phyloP scores from a whole-genome alignment of 2,888 invertebrate genomes.

The Helicoverpa assulta region DNA sequence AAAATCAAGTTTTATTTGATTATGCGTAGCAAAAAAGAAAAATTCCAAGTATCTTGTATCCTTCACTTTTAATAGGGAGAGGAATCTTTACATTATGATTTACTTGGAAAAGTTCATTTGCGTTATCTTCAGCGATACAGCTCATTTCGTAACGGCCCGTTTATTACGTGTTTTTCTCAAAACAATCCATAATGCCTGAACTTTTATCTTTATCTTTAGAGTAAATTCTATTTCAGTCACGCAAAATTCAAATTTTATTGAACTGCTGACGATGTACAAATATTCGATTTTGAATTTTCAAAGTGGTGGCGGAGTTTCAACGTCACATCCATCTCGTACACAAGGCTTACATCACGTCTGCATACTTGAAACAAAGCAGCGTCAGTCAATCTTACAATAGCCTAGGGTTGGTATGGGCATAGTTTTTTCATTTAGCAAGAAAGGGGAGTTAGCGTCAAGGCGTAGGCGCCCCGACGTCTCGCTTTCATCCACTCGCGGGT shows the following conservation, averaged over 20 bases:
- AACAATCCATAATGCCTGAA: slow-evolving; percentile 30
- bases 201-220: slow-evolving; percentile 32
- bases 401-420: slow-evolving; percentile 78
- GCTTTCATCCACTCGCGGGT: slow-evolving; percentile 87
- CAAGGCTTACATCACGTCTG: slow-evolving; percentile 67
- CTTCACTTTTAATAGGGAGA: slow-evolving; percentile 83
- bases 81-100: slow-evolving; percentile 77
- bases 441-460: slow-evolving; percentile 81
- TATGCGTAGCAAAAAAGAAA: slow-evolving; percentile 84
- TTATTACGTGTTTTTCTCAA: slow-evolving; percentile 39
- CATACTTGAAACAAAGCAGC: slow-evolving; percentile 81
- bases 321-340: slow-evolving; percentile 61
- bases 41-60: slow-evolving; percentile 82
- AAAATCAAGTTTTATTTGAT: slow-evolving; percentile 90
- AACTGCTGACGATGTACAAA: slow-evolving; percentile 39
- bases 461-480: slow-evolving; percentile 82
- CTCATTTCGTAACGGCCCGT: slow-evolving; percentile 41
- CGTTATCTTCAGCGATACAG: slow-evolving; percentile 63
- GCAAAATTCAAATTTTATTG: slow-evolving; percentile 48
- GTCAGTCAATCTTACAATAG: slow-evolving; percentile 85
- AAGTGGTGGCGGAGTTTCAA: slow-evolving; percentile 59
- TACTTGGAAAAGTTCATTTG: slow-evolving; percentile 74
- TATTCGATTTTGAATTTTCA: slow-evolving; percentile 54
- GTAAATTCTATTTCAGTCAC: slow-evolving; percentile 47
- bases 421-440: slow-evolving; percentile 86